phyloP scores from a whole-genome alignment of 2,113 vertebrate genomes.

The Myrmecophaga tridactyla region DNA sequence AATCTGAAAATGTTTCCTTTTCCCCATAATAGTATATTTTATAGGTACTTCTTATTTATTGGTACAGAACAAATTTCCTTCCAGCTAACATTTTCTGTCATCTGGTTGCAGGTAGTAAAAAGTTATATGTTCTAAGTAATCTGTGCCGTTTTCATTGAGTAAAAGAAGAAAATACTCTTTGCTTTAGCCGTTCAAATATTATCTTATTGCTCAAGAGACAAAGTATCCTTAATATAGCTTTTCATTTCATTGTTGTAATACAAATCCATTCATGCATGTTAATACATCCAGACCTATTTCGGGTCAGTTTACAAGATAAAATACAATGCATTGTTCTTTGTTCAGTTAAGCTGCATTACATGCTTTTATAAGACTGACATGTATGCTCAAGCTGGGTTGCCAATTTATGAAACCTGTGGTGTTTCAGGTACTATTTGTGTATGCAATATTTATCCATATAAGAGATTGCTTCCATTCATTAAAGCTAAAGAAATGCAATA shows the following conservation, averaged over 20 bases:
- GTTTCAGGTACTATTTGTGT: neutral
- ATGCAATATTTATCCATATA: neutral
- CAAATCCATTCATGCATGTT: neutral
- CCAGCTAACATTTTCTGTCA: neutral
- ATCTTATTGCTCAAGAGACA: neutral
- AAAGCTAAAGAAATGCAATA: too few species aligned
- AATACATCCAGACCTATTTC: neutral
- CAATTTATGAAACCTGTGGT: neutral
- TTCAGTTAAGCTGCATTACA: neutral
- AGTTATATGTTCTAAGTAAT: constrained; percentile 18
- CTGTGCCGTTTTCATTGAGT: neutral
- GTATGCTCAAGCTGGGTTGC: neutral
- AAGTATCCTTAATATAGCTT: neutral
- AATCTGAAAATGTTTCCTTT: constrained; percentile 1
- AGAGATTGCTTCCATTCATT: too few species aligned
- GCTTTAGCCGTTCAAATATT: neutral
- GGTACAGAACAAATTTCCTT: neutral
- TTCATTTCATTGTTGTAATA: constrained; percentile 34
- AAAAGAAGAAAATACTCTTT: neutral
- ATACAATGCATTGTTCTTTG: neutral
- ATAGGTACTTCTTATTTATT: constrained; percentile 7
- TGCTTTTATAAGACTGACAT: neutral
- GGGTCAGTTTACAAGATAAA: constrained; percentile 9
- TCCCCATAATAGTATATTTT: neutral
- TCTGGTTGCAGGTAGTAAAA: neutral